Conservation (phyloP, 2,113 vertebrate species). For the Galbula dea region DNA sequence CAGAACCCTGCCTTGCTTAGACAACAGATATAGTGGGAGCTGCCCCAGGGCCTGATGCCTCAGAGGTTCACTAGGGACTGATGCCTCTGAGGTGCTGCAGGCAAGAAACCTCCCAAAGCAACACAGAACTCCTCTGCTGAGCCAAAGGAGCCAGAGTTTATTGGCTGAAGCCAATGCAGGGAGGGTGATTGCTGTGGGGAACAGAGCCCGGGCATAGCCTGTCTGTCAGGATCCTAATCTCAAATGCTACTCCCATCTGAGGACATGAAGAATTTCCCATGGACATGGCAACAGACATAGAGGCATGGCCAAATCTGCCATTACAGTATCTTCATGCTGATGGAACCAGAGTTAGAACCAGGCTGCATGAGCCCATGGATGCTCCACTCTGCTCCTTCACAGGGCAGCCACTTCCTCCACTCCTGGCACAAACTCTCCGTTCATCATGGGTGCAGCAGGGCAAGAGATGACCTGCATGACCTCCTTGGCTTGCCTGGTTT, state of each 20-base stretch:
- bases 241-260: no score
- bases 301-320: neutral
- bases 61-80: neutral
- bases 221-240: no score
- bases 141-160: neutral
- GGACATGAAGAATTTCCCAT: no score
- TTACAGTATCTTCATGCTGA: accelerated
- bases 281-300: neutral
- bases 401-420: no score
- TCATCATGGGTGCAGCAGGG: neutral
- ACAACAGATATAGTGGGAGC: no score
- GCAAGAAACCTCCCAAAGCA: no score
- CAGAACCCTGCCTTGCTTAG: no score
- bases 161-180: neutral
- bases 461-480: neutral
- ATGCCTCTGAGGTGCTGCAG: no score
- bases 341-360: neutral
- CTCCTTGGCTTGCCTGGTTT: neutral
- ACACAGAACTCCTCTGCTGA: no score
- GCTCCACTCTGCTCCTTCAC: neutral
- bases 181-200: no score
- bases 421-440: neutral
- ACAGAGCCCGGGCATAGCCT: no score
- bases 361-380: accelerated
- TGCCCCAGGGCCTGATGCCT: no score